Base-by-base conservation (phyloP, 2,888 invertebrate species). In the Pogonocherus hispidulus region DNA sequence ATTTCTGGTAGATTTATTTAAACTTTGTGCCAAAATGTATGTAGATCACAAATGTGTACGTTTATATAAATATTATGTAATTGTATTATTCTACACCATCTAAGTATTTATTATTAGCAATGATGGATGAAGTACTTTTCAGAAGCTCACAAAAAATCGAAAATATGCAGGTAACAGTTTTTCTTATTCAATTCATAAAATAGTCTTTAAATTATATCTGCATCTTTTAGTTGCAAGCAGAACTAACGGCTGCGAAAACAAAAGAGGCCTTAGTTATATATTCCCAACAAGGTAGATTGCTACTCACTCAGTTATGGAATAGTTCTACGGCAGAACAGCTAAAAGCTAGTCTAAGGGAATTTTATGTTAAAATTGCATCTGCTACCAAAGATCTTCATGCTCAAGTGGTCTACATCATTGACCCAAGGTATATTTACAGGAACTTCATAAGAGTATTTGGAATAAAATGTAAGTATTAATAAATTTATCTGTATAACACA, bases 81-180 rank as follows among this genome's bases (percentile, higher is more conserved):
- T 27, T 27, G 27, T 27, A 8, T 27, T 27, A 27, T 5, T 3
- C 27, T 27, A 8, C n/a, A 8, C 8, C 3, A 27, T 5, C 3
- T 27, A 27, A 27, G 3, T 3, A 41, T 55, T 37, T 55, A 55
- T 41, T 41, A 47, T 47, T 62, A n/a, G 35, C 19, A 51, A 46
- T 2, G 9, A 83, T 84, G 84, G 84, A 84, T 66, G 84, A 83
- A 73, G 72, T 84, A 57, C 56, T 83, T 49, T 84, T 84, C 72
- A 75, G 84, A 70, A 80, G 83, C 65, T 78, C 82, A 0, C 83
- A 83, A 72, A 83, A 79, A 75, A 51, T 84, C n/a, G 84, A 84
- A 73, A 78, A 77, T 69, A 76, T 84, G 9, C 84, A 84, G 80
- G 84, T 84, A 77, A 67, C n/a, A n/a, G n/a, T n/a, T n/a, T n/a